phyloP scores from a whole-genome alignment of 2,113 vertebrate species.

The Neolamprologus falcicula region DNA sequence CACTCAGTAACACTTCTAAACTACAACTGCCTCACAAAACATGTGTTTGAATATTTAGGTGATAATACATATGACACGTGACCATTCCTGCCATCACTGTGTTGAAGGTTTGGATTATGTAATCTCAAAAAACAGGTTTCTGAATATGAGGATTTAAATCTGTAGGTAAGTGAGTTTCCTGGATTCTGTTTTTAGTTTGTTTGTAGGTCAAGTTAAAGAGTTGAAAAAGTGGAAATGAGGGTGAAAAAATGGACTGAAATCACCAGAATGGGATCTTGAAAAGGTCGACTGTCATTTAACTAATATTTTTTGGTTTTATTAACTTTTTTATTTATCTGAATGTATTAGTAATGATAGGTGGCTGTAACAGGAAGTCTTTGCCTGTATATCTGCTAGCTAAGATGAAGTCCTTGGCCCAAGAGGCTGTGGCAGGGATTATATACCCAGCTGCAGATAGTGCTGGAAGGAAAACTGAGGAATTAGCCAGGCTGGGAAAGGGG shows the following conservation, averaged over 20 bases:
- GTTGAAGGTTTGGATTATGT: background rate
- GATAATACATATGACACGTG: background rate
- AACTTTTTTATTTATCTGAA: background rate
- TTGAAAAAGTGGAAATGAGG: background rate
- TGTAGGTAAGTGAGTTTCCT: background rate
- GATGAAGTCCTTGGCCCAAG: background rate
- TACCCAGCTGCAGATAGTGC: background rate
- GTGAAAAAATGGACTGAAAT: background rate
- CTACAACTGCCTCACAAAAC: background rate
- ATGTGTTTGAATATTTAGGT: background rate
- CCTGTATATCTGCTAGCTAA: background rate
- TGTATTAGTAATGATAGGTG: background rate
- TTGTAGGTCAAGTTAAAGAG: background rate
- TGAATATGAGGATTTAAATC: background rate
- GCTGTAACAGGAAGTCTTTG: background rate
- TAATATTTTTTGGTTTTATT: background rate
- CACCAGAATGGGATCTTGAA: background rate
- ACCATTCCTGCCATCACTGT: background rate
- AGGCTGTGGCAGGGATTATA: accelerated
- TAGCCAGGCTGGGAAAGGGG: accelerated
- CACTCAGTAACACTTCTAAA: background rate
- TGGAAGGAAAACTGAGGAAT: background rate
- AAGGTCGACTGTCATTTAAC: background rate
- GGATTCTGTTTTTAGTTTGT: background rate
- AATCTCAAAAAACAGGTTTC: background rate